Evolutionary conservation across 2,888 invertebrate genomes (phyloP), one percentile per base, ranked within the genome.

Genomic region (Epinotia bilunana): DNA sequence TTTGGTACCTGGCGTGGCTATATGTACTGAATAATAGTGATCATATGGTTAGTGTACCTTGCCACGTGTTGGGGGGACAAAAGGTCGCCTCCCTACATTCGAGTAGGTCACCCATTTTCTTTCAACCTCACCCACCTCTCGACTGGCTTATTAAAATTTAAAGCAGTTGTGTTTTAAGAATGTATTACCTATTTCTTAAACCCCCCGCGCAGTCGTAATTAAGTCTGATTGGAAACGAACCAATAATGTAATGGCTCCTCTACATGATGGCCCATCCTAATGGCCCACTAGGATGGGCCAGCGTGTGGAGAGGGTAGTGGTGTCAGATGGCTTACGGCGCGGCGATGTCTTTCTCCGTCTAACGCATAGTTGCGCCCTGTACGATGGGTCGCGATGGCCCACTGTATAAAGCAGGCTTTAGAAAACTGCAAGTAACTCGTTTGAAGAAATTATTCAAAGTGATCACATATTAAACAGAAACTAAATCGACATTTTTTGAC

Each of bases 1-100:
- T 23, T 53, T 55, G 43, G 58, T 28, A 53, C 13, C 39, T 58
- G 58, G 43, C 68, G 43, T 43, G 39, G 13, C 67, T 67, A 55
- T 18, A 57, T 28, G 23, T 49, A 67, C 68, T 16, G 46, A 69
- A 69, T 60, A 60, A 58, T 58, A 46, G 58, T 69, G 43, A 60
- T 69, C 69, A 69, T 69, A 69, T 69, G 46, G 46, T 23, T 77
- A 72, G 77, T 80, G 78, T 78, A 77, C 78, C 76, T 73, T 76
- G 81, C 82, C 86, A 85, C 84, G 84, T 87, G 87, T 79, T 83
- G 78, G 80, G 80, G 83, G 82, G 82, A 83, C 80, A 80, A 83
- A 80, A 82, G 85, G 82, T 84, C 83, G 82, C 80, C 83, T 81
- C 84, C 80, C 74, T 81, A 49, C 6, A 79, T 79, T 79, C 81